These are phyloP conservation scores for Eudemis profundana DNA, from an alignment of 2,888 invertebrate species.

Conservation along the genomic window DNA sequence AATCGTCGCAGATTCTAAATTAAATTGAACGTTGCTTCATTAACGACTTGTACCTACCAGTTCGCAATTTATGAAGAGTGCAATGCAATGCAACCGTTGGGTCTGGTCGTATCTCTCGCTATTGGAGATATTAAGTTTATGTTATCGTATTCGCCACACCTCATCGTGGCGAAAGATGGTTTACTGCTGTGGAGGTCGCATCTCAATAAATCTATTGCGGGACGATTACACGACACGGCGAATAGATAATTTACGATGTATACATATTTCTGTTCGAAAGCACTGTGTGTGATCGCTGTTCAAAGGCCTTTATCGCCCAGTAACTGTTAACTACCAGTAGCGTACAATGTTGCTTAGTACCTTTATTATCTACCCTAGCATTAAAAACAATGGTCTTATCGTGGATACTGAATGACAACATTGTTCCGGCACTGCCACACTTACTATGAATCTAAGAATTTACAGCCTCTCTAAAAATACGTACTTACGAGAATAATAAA, in stretches of 20 bases:
- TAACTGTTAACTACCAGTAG: slow-evolving; percentile 13
- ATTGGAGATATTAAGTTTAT: slow-evolving; percentile 53
- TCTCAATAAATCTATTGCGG: slow-evolving; percentile 62
- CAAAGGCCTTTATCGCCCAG: slow-evolving; percentile 26
- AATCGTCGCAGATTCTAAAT: background rate
- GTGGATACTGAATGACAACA: slow-evolving; percentile 10
- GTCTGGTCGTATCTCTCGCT: slow-evolving; percentile 43
- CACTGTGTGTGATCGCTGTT: slow-evolving; percentile 15
- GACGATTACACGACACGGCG: slow-evolving; percentile 68
- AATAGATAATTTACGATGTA: slow-evolving; percentile 71
- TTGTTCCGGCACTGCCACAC: slow-evolving; percentile 14
- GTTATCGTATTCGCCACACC: slow-evolving; percentile 54
- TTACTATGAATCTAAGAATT: slow-evolving; percentile 8
- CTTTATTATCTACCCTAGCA: slow-evolving; percentile 42
- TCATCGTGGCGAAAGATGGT: slow-evolving; percentile 56
- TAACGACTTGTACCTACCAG: background rate
- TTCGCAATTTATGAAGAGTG: slow-evolving; percentile 5
- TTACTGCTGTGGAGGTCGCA: slow-evolving; percentile 63
- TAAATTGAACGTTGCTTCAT: background rate
- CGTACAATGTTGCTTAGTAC: slow-evolving; percentile 29
- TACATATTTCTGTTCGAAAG: slow-evolving; percentile 55
- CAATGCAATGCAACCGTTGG: slow-evolving; percentile 10
- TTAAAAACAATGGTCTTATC: slow-evolving; percentile 53
- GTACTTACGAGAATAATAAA: background rate
- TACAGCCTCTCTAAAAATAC: background rate